These are phyloP conservation scores for Ageneiosus marmoratus DNA, from an alignment of 2,113 vertebrate genomes.

Conservation along the genomic window DNA sequence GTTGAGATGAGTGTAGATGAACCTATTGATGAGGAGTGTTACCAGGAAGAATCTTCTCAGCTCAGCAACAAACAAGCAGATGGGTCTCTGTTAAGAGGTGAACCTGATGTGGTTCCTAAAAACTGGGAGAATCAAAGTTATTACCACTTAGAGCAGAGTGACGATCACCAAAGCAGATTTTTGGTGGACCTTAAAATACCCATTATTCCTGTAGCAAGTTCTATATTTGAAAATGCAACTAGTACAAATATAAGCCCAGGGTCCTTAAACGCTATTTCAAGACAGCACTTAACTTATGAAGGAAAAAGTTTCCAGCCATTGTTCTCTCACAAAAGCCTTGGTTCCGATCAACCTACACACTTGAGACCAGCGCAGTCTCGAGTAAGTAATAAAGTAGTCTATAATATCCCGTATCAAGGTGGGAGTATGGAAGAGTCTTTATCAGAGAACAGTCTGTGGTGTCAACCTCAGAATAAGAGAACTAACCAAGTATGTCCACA, in stretches of 20 bases:
- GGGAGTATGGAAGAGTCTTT: conserved; percentile 52
- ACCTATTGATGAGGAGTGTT: conserved; percentile 66
- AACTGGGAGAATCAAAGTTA: conserved; percentile 69
- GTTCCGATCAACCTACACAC: conserved; percentile 52
- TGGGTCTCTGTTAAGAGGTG: conserved; percentile 47
- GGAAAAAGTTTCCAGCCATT: conserved; percentile 62
- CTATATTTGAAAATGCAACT: conserved; percentile 10
- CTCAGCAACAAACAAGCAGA: conserved; percentile 47
- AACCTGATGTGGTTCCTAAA: conserved; percentile 71
- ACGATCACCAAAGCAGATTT: conserved; percentile 30
- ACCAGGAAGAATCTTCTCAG: conserved; percentile 45
- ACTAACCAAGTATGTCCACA: conserved; percentile 69
- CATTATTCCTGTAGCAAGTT: background rate
- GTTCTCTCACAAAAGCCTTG: conserved; percentile 37
- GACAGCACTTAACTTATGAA: background rate
- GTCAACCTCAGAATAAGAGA: conserved; percentile 61
- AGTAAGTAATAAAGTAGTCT: conserved; percentile 62
- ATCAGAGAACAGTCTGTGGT: conserved; percentile 62
- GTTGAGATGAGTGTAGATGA: conserved; percentile 82
- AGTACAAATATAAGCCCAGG: conserved; percentile 48
- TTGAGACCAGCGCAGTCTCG: conserved; percentile 60
- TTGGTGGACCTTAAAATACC: conserved; percentile 22
- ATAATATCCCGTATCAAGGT: conserved; percentile 59
- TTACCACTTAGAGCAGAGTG: conserved; percentile 39
- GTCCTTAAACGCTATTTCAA: conserved; percentile 50